Conservation (phyloP, 2,113 vertebrate species). For the Emydura subglobosa region DNA sequence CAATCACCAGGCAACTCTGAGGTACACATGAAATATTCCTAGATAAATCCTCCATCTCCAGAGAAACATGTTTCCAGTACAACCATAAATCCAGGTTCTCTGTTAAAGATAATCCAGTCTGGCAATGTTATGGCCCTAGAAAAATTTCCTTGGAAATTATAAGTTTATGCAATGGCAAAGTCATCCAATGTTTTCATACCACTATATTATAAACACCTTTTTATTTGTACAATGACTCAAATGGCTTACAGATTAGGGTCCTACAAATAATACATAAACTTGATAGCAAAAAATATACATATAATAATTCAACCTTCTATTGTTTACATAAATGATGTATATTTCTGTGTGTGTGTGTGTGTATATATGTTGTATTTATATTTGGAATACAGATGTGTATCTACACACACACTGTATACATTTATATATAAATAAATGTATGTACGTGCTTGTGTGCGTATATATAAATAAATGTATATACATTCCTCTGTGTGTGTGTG, state of each 20-base stretch:
- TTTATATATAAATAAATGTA: constrained; percentile 66
- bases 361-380: constrained; percentile 66
- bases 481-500: background rate
- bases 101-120: constrained; percentile 74
- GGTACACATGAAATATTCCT: constrained; percentile 45
- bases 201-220: constrained; percentile 80
- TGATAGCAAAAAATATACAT: constrained; percentile 89
- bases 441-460: constrained; percentile 35
- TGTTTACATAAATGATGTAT: constrained; percentile 80
- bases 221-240: constrained; percentile 84
- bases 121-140: constrained; percentile 56
- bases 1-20: constrained; percentile 43
- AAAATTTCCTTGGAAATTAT: constrained; percentile 62
- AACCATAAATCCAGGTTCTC: constrained; percentile 66
- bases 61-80: constrained; percentile 67
- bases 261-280: constrained; percentile 83
- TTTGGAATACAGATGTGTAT: constrained; percentile 44
- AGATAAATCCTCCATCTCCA: constrained; percentile 67
- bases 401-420: constrained; percentile 42
- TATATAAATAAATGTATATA: constrained; percentile 60
- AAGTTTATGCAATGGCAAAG: constrained; percentile 53
- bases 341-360: constrained; percentile 53
- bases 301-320: constrained; percentile 81
- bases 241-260: constrained; percentile 82
- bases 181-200: constrained; percentile 67